phyloP scores from a whole-genome alignment of 2,797 vertebrate species.

The Melanotaenia pygmaea region DNA sequence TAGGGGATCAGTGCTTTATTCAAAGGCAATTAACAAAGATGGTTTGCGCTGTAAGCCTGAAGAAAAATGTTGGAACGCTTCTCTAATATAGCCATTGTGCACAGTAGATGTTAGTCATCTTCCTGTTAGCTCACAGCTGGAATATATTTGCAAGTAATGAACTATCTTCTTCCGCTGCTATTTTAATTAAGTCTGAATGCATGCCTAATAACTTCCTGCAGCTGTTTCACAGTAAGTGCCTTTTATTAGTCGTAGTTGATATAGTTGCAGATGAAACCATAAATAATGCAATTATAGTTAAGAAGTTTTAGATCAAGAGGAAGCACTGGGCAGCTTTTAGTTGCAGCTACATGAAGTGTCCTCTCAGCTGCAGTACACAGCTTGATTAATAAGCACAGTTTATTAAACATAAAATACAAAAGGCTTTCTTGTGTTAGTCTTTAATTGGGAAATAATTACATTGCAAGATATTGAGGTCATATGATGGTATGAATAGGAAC shows the following conservation, averaged over 20 bases:
- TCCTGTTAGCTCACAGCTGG: slow-evolving; percentile 3
- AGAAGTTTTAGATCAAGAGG: neutral
- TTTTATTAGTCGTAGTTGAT: slow-evolving; percentile 1
- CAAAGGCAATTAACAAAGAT: neutral
- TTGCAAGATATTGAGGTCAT: neutral
- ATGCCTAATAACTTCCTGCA: neutral
- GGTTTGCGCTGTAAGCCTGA: neutral
- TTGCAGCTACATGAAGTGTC: neutral
- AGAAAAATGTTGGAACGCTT: neutral
- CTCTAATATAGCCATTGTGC: neutral
- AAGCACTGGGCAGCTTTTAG: neutral
- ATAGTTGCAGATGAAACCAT: neutral
- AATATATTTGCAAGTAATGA: slow-evolving; percentile 2
- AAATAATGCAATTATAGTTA: neutral
- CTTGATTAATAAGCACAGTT: neutral
- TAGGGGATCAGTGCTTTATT: neutral
- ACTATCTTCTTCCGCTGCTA: neutral
- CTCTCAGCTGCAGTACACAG: neutral
- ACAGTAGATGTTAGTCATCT: slow-evolving; percentile 1
- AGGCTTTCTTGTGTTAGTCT: neutral
- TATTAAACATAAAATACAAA: neutral
- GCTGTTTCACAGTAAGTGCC: neutral
- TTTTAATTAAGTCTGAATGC: slow-evolving; percentile 17
- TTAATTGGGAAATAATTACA: neutral
- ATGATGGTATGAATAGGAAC: neutral